Base-by-base conservation (phyloP, 2,797 vertebrate species). In the Florisuga fusca region DNA sequence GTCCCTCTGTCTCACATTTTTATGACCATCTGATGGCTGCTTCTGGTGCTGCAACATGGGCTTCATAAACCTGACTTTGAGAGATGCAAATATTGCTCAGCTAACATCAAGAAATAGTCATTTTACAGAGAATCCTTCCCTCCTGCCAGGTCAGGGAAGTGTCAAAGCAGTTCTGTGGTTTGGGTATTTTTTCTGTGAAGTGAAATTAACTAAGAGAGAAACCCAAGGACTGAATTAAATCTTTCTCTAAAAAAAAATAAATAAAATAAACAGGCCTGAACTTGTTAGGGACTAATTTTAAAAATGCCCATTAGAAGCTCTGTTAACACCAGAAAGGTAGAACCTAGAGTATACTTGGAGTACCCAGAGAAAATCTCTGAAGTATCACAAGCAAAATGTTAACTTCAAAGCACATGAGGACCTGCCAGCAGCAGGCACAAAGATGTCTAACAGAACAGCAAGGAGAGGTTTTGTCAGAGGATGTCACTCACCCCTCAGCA, bases 401-500 rank as follows among this genome's bases (percentile, higher is more conserved):
- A 64, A 43, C n/a, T 1, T 1, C 55, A 7, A 36, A 68, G 55
- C 66, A 19, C 21, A 11, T 0, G 4, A 80, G 31, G 45, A 34
- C 27, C 33, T 84, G 69, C 18, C 69, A 84, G 55, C 25, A 77
- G 84, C 75, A 92, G 48, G 38, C 36, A 31, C 41, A 55, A 22
- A 61, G 88, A 21, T 67, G 63, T 27, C 9, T 72, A 54, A 66
- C 16, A 11, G 62, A 77, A 67, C 41, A 85, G 87, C 14, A 2
- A 89, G 34, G 10, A 7, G 21, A 80, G 73, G 10, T 88, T 21
- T 48, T 57, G 76, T 5, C 92, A 57, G 62, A 48, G 81, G 64
- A 79, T 23, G 50, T 74, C 96, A 98, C 99, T 97, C 98, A 99
- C 99, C 99, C 98, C 71, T 99, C 98, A 97, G 96, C 96, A 97